phyloP scores from a whole-genome alignment of 2,113 vertebrate genomes.

The Calyptomena viridis region DNA sequence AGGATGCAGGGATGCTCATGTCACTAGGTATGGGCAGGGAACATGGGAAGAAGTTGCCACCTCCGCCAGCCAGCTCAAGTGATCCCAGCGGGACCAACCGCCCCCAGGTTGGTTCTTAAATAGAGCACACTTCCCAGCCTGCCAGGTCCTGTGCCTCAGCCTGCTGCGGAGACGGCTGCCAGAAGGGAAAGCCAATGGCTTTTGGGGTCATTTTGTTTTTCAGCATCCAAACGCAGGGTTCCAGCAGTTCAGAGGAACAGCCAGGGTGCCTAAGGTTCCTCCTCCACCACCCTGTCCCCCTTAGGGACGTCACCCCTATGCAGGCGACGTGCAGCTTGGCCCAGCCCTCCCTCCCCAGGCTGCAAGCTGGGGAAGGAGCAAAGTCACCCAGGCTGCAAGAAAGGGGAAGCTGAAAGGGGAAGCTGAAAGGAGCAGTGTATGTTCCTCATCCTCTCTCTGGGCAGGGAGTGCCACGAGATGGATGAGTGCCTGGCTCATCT shows the following conservation, averaged over 20 bases:
- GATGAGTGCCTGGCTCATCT: accelerated
- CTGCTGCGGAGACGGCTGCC: neutral
- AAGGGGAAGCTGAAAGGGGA: slow-evolving; percentile 50
- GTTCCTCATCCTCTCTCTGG: neutral
- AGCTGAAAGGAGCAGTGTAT: neutral
- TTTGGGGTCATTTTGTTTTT: neutral
- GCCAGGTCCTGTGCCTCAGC: neutral
- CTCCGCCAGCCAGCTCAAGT: neutral
- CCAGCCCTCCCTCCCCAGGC: neutral
- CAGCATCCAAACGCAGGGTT: neutral
- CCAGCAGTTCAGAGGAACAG: neutral
- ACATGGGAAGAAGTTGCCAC: neutral
- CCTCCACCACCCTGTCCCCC: neutral
- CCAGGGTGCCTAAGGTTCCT: neutral
- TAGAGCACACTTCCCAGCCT: neutral
- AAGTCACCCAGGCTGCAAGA: neutral
- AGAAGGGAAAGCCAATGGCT: neutral
- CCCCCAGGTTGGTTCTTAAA: neutral
- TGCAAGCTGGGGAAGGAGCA: neutral
- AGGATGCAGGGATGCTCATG: neutral
- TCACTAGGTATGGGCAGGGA: neutral
- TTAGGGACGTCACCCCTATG: accelerated
- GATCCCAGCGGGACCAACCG: neutral
- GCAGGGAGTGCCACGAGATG: neutral
- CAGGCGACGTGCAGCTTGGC: accelerated